Base-by-base conservation (phyloP, 2,113 vertebrate species). In the Fregetta grallaria region DNA sequence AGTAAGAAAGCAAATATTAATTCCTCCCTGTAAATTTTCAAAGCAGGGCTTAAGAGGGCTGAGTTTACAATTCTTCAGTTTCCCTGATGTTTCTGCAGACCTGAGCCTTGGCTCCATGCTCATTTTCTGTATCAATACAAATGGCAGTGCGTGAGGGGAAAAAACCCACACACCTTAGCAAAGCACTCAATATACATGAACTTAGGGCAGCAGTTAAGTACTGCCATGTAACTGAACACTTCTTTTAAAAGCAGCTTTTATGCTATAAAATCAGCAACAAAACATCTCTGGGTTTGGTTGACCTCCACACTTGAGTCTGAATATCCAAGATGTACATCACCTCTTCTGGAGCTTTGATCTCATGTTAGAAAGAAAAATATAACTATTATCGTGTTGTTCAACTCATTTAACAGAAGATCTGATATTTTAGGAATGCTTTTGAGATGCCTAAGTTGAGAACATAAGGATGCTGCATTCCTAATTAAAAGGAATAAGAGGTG, bases 271-370 rank as follows among this genome's bases (percentile, higher is more conserved):
- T 93, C 67, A 94, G 70, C 52, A 95, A 86, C 61, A 86, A 75
- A 85, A 76, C 27, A 56, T 77, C 27, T 44, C 45, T 71, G 56
- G 21, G 65, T 82, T 80, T 77, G 84, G 8, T 12, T 84, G 89
- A 91, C 45, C 86, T 92, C 88, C 58, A 52, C 26, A 36, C 71
- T 65, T 44, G 18, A 94, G 36, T 67, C 36, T 97, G 90, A 96
- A 77, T 90, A 90, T 77, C 70, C 73, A 95, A 92, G 79, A 80
- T 75, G 5, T 53, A 73, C 26, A 15, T 85, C 52, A 87, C 45
- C 32, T 95, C 84, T 80, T 92, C 63, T 80, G 32, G 71, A 91
- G 45, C 30, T 96, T 97, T 97, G 87, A 94, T 96, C 79, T 90
- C 32, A 4, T 66, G 29, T 94, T 94, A 85, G 74, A 94, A 74